A percentile compares a stretch with the other conserved stretches of the same genome.
Evolutionary conservation across 2,888 invertebrate species (phyloP).

Genomic region (Drosophila eohydei): DNA sequence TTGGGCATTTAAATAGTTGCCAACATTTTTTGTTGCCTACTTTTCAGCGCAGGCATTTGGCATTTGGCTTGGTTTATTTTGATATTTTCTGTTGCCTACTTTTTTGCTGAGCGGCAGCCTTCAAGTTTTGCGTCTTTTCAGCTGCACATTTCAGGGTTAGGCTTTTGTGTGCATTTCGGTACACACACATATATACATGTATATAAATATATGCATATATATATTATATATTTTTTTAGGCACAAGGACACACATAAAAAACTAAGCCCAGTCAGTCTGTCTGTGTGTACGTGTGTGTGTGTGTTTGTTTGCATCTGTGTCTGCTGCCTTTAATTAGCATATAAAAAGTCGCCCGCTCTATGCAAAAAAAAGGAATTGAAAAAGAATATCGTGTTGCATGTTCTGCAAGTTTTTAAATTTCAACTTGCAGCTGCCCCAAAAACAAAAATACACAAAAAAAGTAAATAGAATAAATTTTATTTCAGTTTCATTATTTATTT

Average conservation of each 20-base stretch:
- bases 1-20: slow-evolving; percentile 13
- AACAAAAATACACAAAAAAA: slow-evolving; percentile 10
- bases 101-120: slow-evolving; percentile 45
- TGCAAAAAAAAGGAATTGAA: slow-evolving; percentile 6
- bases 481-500: slow-evolving; percentile 42
- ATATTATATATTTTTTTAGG: slow-evolving; percentile 41
- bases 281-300: slow-evolving; percentile 19
- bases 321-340: slow-evolving; percentile 59
- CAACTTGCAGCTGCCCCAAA: slow-evolving; percentile 20
- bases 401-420: slow-evolving; percentile 37
- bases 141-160: slow-evolving; percentile 54
- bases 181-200: slow-evolving; percentile 3
- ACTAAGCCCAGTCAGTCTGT: slow-evolving; percentile 22
- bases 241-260: slow-evolving; percentile 50
- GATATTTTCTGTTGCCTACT: slow-evolving; percentile 22
- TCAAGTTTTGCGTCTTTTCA: slow-evolving; percentile 32
- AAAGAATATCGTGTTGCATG: slow-evolving; percentile 28
- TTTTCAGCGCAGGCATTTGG: slow-evolving; percentile 3
- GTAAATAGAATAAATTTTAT: slow-evolving; percentile 23
- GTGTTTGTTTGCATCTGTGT: slow-evolving; percentile 24
- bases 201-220: slow-evolving; percentile 10
- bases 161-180: slow-evolving; percentile 53
- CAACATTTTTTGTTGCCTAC: slow-evolving; percentile 24
- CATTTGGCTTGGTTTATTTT: slow-evolving; percentile 1
- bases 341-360: slow-evolving; percentile 32